A percentile compares a stretch with the other conserved stretches of the same genome.
Conservation (phyloP, 1,140 invertebrate genomes). For the Babylonia areolata region DNA sequence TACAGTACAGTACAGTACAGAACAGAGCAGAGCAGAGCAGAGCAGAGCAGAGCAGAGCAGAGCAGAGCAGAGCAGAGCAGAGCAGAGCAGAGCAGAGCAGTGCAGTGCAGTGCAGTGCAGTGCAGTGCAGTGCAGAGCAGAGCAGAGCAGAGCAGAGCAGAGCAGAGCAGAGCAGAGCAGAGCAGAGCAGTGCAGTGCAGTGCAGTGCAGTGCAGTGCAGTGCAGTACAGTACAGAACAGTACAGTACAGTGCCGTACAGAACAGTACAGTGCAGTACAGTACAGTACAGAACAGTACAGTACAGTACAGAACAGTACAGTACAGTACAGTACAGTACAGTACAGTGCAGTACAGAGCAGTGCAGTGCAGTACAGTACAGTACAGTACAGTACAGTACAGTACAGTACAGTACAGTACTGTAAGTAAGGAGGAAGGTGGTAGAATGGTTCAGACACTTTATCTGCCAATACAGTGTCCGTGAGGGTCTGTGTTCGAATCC, state of each 20-base stretch:
- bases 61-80: too few species aligned
- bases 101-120: too few species aligned
- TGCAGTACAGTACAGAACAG: conserved; percentile 34
- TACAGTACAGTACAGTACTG: conserved; percentile 20
- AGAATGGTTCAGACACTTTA: conserved; percentile 5
- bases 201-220: conserved; percentile 29
- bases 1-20: too few species aligned
- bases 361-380: neutral
- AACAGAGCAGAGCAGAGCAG: too few species aligned
- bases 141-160: too few species aligned
- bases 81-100: too few species aligned
- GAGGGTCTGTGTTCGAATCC: too few species aligned
- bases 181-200: too few species aligned
- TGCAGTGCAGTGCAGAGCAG: too few species aligned
- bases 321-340: conserved; percentile 24
- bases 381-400: neutral
- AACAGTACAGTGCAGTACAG: neutral
- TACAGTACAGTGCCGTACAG: neutral
- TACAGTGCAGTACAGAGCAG: neutral
- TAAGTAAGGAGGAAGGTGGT: neutral
- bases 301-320: conserved; percentile 37
- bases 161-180: too few species aligned
- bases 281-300: conserved; percentile 25
- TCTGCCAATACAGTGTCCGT: conserved; percentile 31
- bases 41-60: too few species aligned